phyloP scores from a whole-genome alignment of 2,797 vertebrate genomes.

The Epinephelus malabaricus region DNA sequence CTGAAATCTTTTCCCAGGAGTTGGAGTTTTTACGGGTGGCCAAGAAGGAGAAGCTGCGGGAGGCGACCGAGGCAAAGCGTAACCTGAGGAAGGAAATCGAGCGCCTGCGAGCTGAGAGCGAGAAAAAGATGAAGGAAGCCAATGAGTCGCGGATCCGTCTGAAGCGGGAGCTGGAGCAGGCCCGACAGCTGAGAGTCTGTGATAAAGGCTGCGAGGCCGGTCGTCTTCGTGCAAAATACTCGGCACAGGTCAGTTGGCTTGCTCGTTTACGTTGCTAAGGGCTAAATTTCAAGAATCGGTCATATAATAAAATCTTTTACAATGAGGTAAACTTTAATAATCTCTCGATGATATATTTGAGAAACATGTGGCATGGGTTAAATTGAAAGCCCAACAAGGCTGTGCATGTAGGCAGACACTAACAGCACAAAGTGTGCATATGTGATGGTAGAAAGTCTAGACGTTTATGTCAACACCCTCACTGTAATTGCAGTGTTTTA shows the following conservation, averaged over 20 bases:
- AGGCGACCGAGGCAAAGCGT: conserved; percentile 96
- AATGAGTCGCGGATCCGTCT: conserved; percentile 93
- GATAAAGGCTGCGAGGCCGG: conserved; percentile 97
- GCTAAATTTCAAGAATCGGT: background rate
- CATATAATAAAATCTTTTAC: background rate
- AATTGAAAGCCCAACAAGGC: background rate
- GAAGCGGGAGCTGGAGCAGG: conserved; percentile 96
- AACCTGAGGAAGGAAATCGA: conserved; percentile 97
- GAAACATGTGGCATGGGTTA: background rate
- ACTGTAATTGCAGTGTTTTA: conserved; percentile 44
- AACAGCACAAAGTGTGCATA: background rate
- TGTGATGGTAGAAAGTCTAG: conserved; percentile 26
- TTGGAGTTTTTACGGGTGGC: conserved; percentile 96
- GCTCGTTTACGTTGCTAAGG: too few species aligned
- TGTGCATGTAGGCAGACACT: background rate
- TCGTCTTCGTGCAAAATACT: conserved; percentile 94
- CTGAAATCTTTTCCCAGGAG: conserved; percentile 85
- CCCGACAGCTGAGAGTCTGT: conserved; percentile 92
- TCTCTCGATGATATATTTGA: background rate
- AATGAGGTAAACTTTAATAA: background rate
- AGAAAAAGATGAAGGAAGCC: conserved; percentile 98
- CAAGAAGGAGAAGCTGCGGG: conserved; percentile 97
- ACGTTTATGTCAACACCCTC: conserved; percentile 12
- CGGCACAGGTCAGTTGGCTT: conserved; percentile 89
- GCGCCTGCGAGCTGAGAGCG: conserved; percentile 93